Percentiles rank a stretch among this genome's conserved stretches.
Conservation (phyloP, 1,140 invertebrate genomes). For the Leptopilina boulardi region DNA sequence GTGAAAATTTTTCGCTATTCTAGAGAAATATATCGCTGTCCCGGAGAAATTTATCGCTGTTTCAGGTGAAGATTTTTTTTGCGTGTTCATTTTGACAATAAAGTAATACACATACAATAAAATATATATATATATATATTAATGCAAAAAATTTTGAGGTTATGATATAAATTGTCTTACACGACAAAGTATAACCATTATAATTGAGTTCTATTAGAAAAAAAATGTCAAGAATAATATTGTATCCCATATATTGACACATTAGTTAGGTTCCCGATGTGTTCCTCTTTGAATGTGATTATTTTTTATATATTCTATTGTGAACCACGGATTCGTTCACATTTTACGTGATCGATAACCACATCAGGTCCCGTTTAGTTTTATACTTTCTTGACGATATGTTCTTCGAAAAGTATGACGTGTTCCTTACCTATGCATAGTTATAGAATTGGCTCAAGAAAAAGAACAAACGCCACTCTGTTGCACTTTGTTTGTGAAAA, state of each 20-base stretch:
- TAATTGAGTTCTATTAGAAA: too few relatives aligned
- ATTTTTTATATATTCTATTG: background rate
- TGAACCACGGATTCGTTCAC: background rate
- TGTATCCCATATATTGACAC: background rate
- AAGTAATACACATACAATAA: too few relatives aligned
- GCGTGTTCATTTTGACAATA: too few relatives aligned
- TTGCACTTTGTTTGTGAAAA: constrained; percentile 44
- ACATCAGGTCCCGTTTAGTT: constrained; percentile 53
- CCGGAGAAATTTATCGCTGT: too few relatives aligned
- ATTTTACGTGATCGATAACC: constrained; percentile 58
- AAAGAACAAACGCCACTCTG: constrained; percentile 48
- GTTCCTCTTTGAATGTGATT: background rate
- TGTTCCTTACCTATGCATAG: constrained; percentile 71
- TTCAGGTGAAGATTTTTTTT: too few relatives aligned
- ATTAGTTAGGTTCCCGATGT: background rate
- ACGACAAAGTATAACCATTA: too few relatives aligned
- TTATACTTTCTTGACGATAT: constrained; percentile 59
- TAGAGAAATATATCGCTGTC: too few relatives aligned
- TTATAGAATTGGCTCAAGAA: constrained; percentile 65
- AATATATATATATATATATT: too few relatives aligned
- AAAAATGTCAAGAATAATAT: background rate
- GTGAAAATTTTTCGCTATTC: too few relatives aligned
- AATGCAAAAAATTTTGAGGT: too few relatives aligned
- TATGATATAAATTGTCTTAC: too few relatives aligned
- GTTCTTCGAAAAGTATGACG: constrained; percentile 74